These are phyloP conservation scores for Heteromurus nitidus DNA, from an alignment of 2,888 invertebrate genomes.

Conservation along the genomic window DNA sequence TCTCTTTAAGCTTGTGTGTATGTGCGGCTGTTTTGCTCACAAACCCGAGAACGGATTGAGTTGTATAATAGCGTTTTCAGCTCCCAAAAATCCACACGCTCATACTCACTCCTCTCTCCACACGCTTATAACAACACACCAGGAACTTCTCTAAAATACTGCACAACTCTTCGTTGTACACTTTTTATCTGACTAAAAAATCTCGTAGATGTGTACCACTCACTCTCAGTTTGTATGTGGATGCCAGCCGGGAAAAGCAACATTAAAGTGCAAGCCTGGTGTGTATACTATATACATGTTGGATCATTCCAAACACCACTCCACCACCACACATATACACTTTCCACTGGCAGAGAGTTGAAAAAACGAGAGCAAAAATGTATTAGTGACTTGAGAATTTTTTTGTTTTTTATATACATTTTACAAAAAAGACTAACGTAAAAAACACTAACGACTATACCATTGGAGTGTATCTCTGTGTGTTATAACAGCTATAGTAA, in stretches of 20 bases:
- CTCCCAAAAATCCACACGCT: neutral
- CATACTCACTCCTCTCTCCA: neutral
- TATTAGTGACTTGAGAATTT: conserved; percentile 20
- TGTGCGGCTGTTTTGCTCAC: conserved; percentile 4
- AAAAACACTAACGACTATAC: conserved; percentile 26
- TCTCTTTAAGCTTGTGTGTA: neutral
- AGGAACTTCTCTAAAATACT: conserved; percentile 10
- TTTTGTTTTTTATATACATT: conserved; percentile 5
- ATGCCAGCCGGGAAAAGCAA: conserved; percentile 62
- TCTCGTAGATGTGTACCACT: conserved; percentile 5
- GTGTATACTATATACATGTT: conserved; percentile 48
- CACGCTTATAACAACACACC: conserved; percentile 3
- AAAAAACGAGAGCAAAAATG: conserved; percentile 24
- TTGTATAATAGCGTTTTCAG: neutral
- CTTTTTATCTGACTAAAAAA: conserved; percentile 1
- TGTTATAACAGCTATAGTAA: neutral
- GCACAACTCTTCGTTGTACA: neutral
- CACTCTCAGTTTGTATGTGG: conserved; percentile 4
- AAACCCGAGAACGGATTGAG: neutral
- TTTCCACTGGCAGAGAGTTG: conserved; percentile 36
- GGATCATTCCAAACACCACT: conserved; percentile 59
- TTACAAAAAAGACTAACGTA: neutral
- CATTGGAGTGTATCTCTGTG: neutral
- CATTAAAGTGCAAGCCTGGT: conserved; percentile 41
- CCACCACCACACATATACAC: too few species aligned